A percentile compares a stretch with the other conserved stretches of the same genome.
phyloP scores from a whole-genome alignment of 2,797 vertebrate genomes.

The Muscicapa comitata region DNA sequence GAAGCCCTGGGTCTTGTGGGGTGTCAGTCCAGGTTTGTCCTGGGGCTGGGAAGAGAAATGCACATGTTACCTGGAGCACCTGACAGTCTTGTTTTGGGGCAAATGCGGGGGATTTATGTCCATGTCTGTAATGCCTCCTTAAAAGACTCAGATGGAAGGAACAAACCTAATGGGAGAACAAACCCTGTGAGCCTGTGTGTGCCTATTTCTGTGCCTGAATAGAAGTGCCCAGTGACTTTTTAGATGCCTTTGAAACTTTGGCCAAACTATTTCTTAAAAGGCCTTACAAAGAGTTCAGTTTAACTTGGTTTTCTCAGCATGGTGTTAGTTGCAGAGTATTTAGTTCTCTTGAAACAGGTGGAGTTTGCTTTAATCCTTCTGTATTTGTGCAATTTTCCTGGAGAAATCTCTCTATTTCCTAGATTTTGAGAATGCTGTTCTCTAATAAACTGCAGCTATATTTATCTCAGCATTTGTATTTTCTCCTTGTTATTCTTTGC shows the following conservation, averaged over 20 bases:
- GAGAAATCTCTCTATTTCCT: not conserved
- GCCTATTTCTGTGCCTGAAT: not conserved
- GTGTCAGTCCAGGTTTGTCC: not conserved
- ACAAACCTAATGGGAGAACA: not conserved
- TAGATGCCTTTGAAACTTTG: not conserved
- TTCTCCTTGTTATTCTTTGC: not conserved
- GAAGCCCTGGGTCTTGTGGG: not conserved
- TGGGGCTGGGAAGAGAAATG: not conserved
- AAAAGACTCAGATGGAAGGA: not conserved
- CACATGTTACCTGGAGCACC: not conserved
- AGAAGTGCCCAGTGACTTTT: not conserved
- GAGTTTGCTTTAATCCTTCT: not conserved
- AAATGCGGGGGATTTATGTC: not conserved
- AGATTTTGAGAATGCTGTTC: not conserved
- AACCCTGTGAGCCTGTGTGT: not conserved
- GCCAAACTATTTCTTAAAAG: slow-evolving; percentile 7
- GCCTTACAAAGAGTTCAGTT: not conserved
- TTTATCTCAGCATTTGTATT: not conserved
- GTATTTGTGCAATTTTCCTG: not conserved
- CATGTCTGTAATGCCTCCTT: not conserved
- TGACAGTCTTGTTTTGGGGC: not conserved
- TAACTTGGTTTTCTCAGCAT: not conserved
- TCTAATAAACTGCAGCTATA: not conserved
- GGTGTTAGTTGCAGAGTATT: not conserved
- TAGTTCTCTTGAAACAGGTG: not conserved